Evolutionary conservation across 2,888 invertebrate genomes (phyloP), one percentile per base, ranked within the genome.

Genomic region (Cenopis cana): DNA sequence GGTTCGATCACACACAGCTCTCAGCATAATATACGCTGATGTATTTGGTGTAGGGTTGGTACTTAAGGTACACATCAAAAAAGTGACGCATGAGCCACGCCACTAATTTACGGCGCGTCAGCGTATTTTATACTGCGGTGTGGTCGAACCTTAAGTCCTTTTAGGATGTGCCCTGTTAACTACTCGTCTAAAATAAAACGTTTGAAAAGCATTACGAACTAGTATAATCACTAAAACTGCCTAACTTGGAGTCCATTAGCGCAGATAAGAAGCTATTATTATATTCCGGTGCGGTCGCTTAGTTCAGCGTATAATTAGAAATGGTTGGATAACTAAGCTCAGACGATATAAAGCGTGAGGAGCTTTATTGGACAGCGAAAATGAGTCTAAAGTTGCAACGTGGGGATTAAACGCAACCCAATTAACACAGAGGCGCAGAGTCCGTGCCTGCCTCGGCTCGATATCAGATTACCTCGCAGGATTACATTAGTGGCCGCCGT

Each of bases 331-430:
- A 59, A 46, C 68, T 62, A 57, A 68, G 68, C 62, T 69, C 55
- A 68, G 73, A 69, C 66, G 68, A 73, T 71, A 73, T 69, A 75
- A 74, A 74, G 73, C 73, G 72, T 70, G 73, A 81, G 83, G 46
- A 64, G 72, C 78, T 84, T 85, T 86, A 85, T 86, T 86, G 82
- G 85, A 85, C 85, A 85, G 79, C 76, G 84, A 81, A 85, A 88
- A 89, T 84, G 85, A 87, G 86, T 86, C 85, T 85, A 85, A 89
- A 90, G 88, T 90, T 89, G 90, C 89, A 89, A 85, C 88, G 85
- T 83, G 83, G 79, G 88, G 90, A 91, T 91, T 92, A 91, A 89
- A 87, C 83, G 85, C 85, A 90, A 92, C 90, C 85, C 90, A 93
- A 91, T 92, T 90, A 92, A 87, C 84, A 24, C 24, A 24, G 24